phyloP scores from a whole-genome alignment of 2,797 vertebrate genomes.

The Siniperca obscura region DNA sequence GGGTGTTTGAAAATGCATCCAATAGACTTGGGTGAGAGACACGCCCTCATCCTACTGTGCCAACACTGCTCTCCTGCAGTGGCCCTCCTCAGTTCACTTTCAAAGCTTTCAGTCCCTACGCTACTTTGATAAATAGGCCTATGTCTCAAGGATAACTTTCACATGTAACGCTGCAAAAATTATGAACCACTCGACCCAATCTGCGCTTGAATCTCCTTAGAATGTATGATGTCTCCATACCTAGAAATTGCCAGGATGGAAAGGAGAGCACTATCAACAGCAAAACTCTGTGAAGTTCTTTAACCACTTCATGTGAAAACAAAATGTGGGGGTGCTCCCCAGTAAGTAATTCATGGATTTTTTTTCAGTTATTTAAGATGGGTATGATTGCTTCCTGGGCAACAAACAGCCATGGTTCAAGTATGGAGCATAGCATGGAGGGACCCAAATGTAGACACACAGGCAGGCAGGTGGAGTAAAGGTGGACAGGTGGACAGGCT shows the following conservation, averaged over 20 bases:
- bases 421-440: not conserved
- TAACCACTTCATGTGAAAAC: too few species aligned
- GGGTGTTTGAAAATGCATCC: conserved; percentile 9
- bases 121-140: not conserved
- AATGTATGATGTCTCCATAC: not conserved
- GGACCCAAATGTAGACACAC: not conserved
- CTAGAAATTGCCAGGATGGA: not conserved
- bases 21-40: conserved; percentile 20
- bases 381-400: not conserved
- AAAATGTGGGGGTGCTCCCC: too few species aligned
- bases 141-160: not conserved
- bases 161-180: not conserved
- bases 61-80: not conserved
- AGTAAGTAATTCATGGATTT: too few species aligned
- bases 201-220: not conserved
- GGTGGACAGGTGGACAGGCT: not conserved
- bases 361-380: too few species aligned
- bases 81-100: not conserved
- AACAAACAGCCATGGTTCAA: not conserved
- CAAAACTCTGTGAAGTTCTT: too few species aligned
- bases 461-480: not conserved
- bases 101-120: not conserved
- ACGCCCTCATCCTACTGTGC: conserved; percentile 23
- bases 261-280: not conserved
- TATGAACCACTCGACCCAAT: not conserved